Conservation (phyloP, 1,140 invertebrate genomes). For the Lycorma delicatula region DNA sequence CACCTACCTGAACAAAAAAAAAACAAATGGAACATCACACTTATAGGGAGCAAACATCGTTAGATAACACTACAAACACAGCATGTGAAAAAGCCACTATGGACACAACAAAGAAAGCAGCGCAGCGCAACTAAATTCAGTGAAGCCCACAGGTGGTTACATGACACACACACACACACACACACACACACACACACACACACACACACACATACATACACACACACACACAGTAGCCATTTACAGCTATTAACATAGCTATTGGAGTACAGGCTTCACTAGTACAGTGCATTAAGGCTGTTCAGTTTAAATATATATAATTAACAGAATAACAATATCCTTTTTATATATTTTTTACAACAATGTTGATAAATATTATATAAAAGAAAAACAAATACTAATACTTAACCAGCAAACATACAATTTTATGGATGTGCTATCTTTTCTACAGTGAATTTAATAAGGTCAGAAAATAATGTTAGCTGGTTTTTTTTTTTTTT, state of each 20-base stretch:
- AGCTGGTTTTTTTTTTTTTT: background rate
- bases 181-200: background rate
- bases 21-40: background rate
- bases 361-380: too few relatives aligned
- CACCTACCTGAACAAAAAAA: constrained; percentile 1
- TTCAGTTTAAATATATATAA: background rate
- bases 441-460: too few relatives aligned
- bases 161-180: background rate
- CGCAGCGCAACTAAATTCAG: constrained; percentile 13
- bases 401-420: too few relatives aligned
- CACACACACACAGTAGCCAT: too few relatives aligned
- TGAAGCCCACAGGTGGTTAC: constrained; percentile 2
- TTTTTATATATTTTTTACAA: too few relatives aligned
- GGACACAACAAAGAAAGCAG: constrained; percentile 17
- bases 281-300: constrained; percentile 17
- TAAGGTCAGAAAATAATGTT: too few relatives aligned
- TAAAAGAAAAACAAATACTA: too few relatives aligned
- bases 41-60: too few relatives aligned
- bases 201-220: background rate
- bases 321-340: background rate
- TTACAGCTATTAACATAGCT: too few relatives aligned
- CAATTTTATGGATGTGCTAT: too few relatives aligned
- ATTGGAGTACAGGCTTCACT: constrained; percentile 14
- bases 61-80: too few relatives aligned
- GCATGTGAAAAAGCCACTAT: background rate